Evolutionary conservation across 2,888 invertebrate species (phyloP), one percentile per base, ranked within the genome.

Genomic region (Carterocephalus palaemon): DNA sequence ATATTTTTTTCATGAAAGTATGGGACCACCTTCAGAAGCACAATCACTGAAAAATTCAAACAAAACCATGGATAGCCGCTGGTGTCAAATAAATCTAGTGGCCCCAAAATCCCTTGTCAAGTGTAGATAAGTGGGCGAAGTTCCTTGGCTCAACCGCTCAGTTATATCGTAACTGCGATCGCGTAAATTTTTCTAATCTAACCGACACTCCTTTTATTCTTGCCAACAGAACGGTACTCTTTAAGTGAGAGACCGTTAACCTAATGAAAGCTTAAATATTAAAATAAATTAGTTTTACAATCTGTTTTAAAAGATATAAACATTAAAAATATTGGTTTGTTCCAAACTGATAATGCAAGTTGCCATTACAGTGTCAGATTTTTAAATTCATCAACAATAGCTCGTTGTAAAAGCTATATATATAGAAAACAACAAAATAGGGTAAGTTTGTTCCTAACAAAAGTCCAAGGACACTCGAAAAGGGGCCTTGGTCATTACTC

Each of bases 151-250:
- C 60, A 56, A 62, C 57, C 63, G 60, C 53, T 54, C 53, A 48
- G 55, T 50, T 42, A 61, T 70, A 75, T 75, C 75, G 55, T 2
- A 36, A 52, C 20, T 42, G 57, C 49, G 59, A 73, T 75, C 75
- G 58, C 75, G 77, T 77, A 77, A 75, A 75, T 76, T 76, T 67
- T 75, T 76, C 76, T 75, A 75, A 77, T 76, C 76, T 76, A 38
- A 36, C 36, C 52, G 50, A 57, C 64, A 70, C 57, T 59, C 56
- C 57, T 60, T 62, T 61, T 43, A 28, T 39, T 52, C 48, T 47
- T 46, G 52, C 47, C 36, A 33, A 53, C 42, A 29, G 48, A 46
- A 47, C n/a, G n/a, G n/a, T n/a, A n/a, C n/a, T n/a, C 46, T 50
- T 47, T 17, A 39, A 38, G 48, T 47, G 26, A 8, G 16, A 8